Evolutionary conservation across 1,140 invertebrate genomes (phyloP).

Genomic region (Augochlora pura): DNA sequence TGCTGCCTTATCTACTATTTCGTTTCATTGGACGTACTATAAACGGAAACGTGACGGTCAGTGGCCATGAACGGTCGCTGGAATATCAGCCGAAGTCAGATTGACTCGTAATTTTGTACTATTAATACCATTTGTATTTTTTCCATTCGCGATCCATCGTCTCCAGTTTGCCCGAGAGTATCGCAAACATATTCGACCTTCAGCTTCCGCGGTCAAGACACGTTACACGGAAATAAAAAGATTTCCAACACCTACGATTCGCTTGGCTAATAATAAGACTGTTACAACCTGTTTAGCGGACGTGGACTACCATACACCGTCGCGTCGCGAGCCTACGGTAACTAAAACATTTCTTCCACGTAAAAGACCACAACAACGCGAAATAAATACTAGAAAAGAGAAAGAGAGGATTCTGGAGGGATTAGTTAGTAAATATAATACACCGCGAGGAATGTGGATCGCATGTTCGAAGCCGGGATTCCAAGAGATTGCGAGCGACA

Average conservation of each 20-base stretch:
- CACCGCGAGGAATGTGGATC: not conserved
- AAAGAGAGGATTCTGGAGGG: no score
- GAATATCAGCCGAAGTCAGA: not conserved
- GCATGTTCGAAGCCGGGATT: not conserved
- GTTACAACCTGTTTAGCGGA: no score
- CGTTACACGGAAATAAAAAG: not conserved
- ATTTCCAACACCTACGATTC: not conserved
- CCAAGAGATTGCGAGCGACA: not conserved
- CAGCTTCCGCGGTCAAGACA: not conserved
- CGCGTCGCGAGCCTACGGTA: no score
- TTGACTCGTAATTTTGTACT: not conserved
- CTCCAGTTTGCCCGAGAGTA: not conserved
- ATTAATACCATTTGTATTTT: not conserved
- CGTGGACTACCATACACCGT: no score
- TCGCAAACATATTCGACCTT: not conserved
- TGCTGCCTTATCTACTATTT: no score
- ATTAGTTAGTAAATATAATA: no score
- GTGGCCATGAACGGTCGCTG: not conserved
- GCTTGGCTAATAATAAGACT: no score
- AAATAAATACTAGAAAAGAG: no score
- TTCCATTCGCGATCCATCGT: not conserved
- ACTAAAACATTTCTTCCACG: no score
- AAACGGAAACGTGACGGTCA: not conserved
- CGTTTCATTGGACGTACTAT: no score
- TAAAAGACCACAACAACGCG: no score